Base-by-base conservation (phyloP, 2,113 vertebrate genomes). In the Lophius piscatorius region DNA sequence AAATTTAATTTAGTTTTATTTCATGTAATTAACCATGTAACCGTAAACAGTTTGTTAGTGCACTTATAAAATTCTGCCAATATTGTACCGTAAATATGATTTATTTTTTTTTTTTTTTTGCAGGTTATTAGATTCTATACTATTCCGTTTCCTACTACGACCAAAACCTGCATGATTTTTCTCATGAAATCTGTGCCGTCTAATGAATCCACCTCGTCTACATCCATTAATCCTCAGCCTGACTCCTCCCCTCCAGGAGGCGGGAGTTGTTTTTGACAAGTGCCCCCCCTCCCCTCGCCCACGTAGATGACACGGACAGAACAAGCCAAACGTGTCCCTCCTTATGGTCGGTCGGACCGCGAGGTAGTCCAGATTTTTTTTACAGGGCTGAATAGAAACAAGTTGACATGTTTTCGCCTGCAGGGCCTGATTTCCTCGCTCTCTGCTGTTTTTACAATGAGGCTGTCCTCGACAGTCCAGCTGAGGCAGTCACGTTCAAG, bases 391-490 rank as follows among this genome's bases (percentile, higher is more conserved):
- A 76, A 89, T 17, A 39, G 17, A 39, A 72, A 82, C 76, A 62
- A 63, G 23, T 63, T 51, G 62, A 44, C 70, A 62, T 75, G 52
- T 69, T 23, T 46, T 52, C 63, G 78, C 79, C 79, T 83, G 50
- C 16, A 47, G 82, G 80, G 66, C 63, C 80, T 76, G 73, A 78
- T 80, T 81, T 81, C 52, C 54, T 76, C 24, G 0, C 56, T 66
- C 49, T 73, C 70, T 84, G 71, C 60, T 83, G 85, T 72, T 85
- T 87, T 78, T 67, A 72, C 77, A 81, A 85, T 83, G 78, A 85
- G 66, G 58, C 81, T 61, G 66, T 50, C 24, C 60, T 70, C 70
- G 63, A 78, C 81, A 69, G 72, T 67, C 64, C 70, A 64, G 23
- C 74, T 52, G 62, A 75, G 62, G 55, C 57, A 55, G 55, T 50